Evolutionary conservation across 2,888 invertebrate genomes (phyloP), one percentile per base, ranked within the genome.

Genomic region (Deilephila porcellus): DNA sequence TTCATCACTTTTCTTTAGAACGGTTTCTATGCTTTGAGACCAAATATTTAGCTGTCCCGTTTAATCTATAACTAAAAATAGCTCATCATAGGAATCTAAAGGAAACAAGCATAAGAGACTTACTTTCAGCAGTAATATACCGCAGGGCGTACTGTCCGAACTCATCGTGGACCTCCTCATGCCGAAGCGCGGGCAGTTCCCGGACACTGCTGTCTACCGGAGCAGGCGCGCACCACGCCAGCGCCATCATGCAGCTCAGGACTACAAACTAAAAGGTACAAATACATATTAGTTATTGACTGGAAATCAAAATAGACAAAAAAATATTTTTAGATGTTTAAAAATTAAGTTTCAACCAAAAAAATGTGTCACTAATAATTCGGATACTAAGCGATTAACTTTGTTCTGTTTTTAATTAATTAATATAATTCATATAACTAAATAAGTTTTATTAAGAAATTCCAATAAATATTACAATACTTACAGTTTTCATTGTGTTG

Each of bases 111-210:
- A 4, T 19, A 53, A 70, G 29, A 60, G 25, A 84, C 86, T 86
- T 76, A 90, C 89, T 84, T 72, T 85, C 85, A 79, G 88, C 88
- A 64, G 88, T 88, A 72, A 89, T 84, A 75, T 87, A 88, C 70
- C 87, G 82, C 3, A 88, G 81, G 0, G 85, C 86, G 20, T 87
- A 89, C 77, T 89, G 88, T n/a, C 87, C 87, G 53, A 76, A 82
- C 76, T 88, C 87, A 60, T 89, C 88, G 52, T 84, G 88, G 6
- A 85, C 82, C 71, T 89, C 88, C 74, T 89, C 88, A 45, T 88
- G 88, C 5, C 83, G 77, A 5, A 88, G 67, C 0, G 88, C 87
- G 0, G 88, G 88, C 59, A 87, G 77, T 20, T 82, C 78, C 52
- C 84, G 80, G 6, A 84, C 72, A 0, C 79, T 70, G 52, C 25